Evolutionary conservation across 2,797 vertebrate genomes (phyloP), one percentile per base, ranked within the genome.

Genomic region (Eidolon dupreanum): DNA sequence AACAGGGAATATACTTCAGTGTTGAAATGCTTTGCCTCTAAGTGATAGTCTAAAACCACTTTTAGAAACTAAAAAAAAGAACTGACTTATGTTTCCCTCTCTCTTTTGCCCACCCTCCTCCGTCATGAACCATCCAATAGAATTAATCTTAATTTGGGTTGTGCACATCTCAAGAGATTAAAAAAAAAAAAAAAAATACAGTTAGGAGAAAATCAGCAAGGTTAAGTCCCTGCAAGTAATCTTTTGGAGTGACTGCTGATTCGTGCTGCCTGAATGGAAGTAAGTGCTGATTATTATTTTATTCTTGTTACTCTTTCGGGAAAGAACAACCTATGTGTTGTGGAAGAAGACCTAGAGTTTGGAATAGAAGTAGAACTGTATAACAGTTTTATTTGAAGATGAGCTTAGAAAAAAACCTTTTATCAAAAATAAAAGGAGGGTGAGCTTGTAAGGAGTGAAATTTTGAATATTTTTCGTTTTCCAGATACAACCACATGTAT

Each of bases 291-390:
- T 94, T 85, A 66, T 94, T 85, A 96, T 88, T 92, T 94, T 78
- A 90, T 43, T 78, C 66, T 93, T 55, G 86, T 38, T 90, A 41
- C 33, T 82, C 46, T 38, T 95, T 46, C 90, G 53, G 41, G 59
- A 82, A 70, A 90, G 74, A 78, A 78, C 31, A 33, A 83, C 77
- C 26, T 61, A 28, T 79, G 63, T 74, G 53, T 63, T 88, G 71
- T 74, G 68, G 77, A 28, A 93, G 65, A 94, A 87, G 71, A 82
- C 59, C 66, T 63, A 82, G 82, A 90, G 16, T 83, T 51, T 84
- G 79, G 49, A 89, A 63, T 95, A 93, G 96, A 97, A 97, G 93
- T 65, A 95, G 89, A 93, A 68, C 38, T 71, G 31, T 71, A 7
- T 20, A 86, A 75, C 75, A 68, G 24, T 81, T 96, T 92, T 91